Conservation (phyloP, 35 echinoderm and acorn worm species). For the Patiria miniata region DNA sequence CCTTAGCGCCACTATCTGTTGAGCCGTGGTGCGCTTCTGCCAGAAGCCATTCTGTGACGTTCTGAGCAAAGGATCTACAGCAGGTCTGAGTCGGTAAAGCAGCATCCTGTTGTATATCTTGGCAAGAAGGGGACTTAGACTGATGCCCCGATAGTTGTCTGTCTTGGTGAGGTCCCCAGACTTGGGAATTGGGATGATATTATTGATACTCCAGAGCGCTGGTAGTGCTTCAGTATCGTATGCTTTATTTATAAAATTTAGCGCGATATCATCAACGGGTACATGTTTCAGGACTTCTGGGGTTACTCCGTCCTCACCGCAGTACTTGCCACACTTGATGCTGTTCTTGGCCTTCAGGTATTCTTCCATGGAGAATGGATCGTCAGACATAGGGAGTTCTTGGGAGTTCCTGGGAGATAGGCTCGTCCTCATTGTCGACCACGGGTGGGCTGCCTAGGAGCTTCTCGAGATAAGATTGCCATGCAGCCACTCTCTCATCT, state of each 20-base stretch:
- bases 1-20: not conserved
- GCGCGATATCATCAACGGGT: not conserved
- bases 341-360: not conserved
- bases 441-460: slow-evolving; percentile 5
- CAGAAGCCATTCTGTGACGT: too few relatives aligned
- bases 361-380: not conserved
- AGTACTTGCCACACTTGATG: not conserved
- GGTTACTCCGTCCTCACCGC: not conserved
- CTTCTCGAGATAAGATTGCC: not conserved
- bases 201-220: not conserved
- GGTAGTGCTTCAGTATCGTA: not conserved
- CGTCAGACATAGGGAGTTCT: not conserved
- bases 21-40: not conserved
- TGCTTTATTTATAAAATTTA: not conserved
- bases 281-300: not conserved
- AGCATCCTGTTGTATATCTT: not conserved
- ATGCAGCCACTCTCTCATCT: not conserved
- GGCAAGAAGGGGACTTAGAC: slow-evolving; percentile 8
- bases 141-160: not conserved
- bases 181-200: not conserved
- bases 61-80: not conserved
- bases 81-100: not conserved
- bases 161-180: not conserved
- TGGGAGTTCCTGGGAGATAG: not conserved
- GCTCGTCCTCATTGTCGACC: not conserved